Evolutionary conservation across 2,888 invertebrate species (phyloP).

Genomic region (Esperia sulphurella): DNA sequence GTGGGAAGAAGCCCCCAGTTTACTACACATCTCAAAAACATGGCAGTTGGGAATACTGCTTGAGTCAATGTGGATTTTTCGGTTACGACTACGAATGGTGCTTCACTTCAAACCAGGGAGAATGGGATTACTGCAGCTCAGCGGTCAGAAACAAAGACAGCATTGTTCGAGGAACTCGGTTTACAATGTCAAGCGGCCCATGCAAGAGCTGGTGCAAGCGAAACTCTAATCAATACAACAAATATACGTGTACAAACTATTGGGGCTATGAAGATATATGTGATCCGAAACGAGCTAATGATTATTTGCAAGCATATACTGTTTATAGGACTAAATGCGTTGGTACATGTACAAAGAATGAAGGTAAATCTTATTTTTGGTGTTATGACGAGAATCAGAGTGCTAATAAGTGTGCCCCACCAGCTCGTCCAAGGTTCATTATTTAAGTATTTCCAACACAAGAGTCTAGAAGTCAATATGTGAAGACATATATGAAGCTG

Average conservation of each 20-base stretch:
- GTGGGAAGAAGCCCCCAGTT: not conserved
- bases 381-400: not conserved
- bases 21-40: slow-evolving; percentile 4
- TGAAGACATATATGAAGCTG: too few species aligned
- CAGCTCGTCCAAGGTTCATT: not conserved
- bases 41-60: not conserved
- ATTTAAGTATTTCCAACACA: not conserved
- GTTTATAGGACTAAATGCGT: slow-evolving; percentile 1
- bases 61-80: slow-evolving; percentile 3
- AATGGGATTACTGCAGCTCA: slow-evolving; percentile 9
- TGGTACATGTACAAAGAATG: slow-evolving; percentile 1
- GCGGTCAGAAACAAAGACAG: not conserved
- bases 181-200: not conserved
- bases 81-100: slow-evolving; percentile 8
- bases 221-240: not conserved
- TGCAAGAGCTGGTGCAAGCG: slow-evolving; percentile 3
- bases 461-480: too few species aligned
- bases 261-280: not conserved
- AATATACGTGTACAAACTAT: not conserved
- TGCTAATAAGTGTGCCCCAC: not conserved
- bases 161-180: not conserved
- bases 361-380: not conserved
- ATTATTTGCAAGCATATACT: slow-evolving; percentile 2
- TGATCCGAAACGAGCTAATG: not conserved
- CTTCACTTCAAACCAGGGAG: not conserved